These are phyloP conservation scores for Odontamblyopus lacepedii DNA, from an alignment of 2,797 vertebrate genomes.

Conservation along the genomic window DNA sequence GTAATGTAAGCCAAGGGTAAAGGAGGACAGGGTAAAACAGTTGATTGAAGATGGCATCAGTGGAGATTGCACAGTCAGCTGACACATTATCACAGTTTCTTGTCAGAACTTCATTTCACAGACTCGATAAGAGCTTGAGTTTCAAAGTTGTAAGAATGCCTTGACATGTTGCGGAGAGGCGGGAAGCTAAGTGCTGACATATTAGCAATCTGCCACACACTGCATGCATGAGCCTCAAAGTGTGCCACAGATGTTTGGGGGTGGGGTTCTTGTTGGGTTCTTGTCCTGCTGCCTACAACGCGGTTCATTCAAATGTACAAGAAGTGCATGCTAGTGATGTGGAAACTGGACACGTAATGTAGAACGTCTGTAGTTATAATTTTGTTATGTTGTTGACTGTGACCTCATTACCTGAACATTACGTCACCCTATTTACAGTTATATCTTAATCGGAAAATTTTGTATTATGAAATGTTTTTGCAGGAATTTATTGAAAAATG, in stretches of 20 bases:
- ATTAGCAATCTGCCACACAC: constrained; percentile 20
- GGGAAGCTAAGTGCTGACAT: constrained; percentile 20
- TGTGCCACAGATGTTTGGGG: neutral
- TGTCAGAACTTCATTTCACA: constrained; percentile 65
- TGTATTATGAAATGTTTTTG: no score
- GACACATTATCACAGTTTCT: constrained; percentile 60
- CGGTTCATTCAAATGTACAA: no score
- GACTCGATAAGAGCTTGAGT: constrained; percentile 68
- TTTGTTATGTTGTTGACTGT: no score
- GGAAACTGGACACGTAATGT: no score
- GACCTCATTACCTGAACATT: no score
- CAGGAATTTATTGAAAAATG: no score
- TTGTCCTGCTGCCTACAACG: no score
- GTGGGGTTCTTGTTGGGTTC: no score
- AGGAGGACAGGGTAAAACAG: constrained; percentile 39
- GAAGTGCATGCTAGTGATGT: no score
- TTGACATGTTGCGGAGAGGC: constrained; percentile 15
- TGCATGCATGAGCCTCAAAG: constrained; percentile 2
- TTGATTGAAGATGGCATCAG: constrained; percentile 73
- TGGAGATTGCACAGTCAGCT: constrained; percentile 55
- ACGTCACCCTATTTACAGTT: no score
- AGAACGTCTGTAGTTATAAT: no score
- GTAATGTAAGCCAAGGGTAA: constrained; percentile 14
- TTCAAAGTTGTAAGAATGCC: constrained; percentile 71
- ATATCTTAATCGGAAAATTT: no score